Evolutionary conservation across 2,888 invertebrate genomes (phyloP), one percentile per base, ranked within the genome.

Genomic region (Tolmerus cingulatus): DNA sequence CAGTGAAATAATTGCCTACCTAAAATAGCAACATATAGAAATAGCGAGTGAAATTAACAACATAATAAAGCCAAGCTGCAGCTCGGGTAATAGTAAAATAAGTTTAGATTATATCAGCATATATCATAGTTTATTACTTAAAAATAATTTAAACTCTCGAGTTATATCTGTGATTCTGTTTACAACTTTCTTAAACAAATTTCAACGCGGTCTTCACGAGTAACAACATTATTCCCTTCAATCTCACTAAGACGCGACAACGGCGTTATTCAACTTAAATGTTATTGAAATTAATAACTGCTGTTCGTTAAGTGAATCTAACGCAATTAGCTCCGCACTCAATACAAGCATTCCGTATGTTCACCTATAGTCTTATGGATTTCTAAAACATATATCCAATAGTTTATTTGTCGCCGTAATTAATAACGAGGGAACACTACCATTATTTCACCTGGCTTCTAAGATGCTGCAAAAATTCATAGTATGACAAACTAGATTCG

Each of bases 381-480:
- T 66, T 16, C 23, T 55, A 34, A 34, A 82, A 82, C 40, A 40
- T 55, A 57, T 82, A 82, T 34, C 76, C 57, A 82, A 30, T 57
- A 82, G 66, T 37, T 34, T 27, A 51, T 82, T 37, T 57, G 30
- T 82, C 51, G 51, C 46, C 55, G 37, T 30, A 30, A 81, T 81
- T 81, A n/a, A 23, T 51, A 43, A 81, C 34, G 30, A 55, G 43
- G 16, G 14, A 51, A 5, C 76, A 34, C 23, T 81, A 57, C 51
- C 91, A 91, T 91, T 96, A 97, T 95, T 97, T 97, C 93, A 98
- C 95, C 94, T 97, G 97, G 90, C 95, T 95, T 93, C 97, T 97
- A 90, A 98, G 94, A 94, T 98, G 98, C 93, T 99, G 98, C 92
- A 99, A 94, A 94, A 99, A 99, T 95, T 99, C 99, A 93, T 98